A percentile compares a stretch with the other conserved stretches of the same genome.
These are phyloP conservation scores for Chymomyza procnemis DNA, from an alignment of 2,888 invertebrate genomes.

Conservation along the genomic window DNA sequence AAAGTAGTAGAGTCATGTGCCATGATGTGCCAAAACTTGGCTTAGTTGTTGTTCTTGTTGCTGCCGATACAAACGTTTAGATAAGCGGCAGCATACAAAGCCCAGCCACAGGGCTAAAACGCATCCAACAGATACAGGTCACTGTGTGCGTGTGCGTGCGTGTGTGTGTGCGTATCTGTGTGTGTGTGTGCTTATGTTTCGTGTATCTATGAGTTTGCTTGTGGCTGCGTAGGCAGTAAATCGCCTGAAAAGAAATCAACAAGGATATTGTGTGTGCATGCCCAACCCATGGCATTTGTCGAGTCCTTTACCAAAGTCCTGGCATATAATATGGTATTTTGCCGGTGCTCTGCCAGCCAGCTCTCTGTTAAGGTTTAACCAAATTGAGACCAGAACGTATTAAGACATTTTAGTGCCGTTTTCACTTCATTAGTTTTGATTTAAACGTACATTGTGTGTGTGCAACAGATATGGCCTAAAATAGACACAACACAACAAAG, in stretches of 20 bases:
- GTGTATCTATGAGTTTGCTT: background rate
- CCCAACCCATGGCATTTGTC: background rate
- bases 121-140: background rate
- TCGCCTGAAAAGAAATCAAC: constrained; percentile 69
- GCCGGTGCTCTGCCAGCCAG: constrained; percentile 35
- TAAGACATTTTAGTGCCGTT: constrained; percentile 71
- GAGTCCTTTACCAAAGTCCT: too few relatives aligned
- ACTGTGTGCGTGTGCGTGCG: constrained; percentile 8
- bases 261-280: constrained; percentile 58
- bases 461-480: background rate
- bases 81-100: constrained; percentile 43
- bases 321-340: too few relatives aligned
- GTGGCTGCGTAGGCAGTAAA: constrained; percentile 62
- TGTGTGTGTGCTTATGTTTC: background rate
- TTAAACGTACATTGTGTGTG: constrained; percentile 27
- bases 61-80: constrained; percentile 49
- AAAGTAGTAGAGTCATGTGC: background rate
- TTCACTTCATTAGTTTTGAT: constrained; percentile 75
- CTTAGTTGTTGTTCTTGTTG: constrained; percentile 9
- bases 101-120: constrained; percentile 9
- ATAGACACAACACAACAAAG: background rate
- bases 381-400: constrained; percentile 43
- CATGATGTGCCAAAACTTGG: constrained; percentile 5
- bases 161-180: background rate
- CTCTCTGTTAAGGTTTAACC: constrained; percentile 6